phyloP scores from a whole-genome alignment of 2,888 invertebrate species.

The Cephus spinipes region DNA sequence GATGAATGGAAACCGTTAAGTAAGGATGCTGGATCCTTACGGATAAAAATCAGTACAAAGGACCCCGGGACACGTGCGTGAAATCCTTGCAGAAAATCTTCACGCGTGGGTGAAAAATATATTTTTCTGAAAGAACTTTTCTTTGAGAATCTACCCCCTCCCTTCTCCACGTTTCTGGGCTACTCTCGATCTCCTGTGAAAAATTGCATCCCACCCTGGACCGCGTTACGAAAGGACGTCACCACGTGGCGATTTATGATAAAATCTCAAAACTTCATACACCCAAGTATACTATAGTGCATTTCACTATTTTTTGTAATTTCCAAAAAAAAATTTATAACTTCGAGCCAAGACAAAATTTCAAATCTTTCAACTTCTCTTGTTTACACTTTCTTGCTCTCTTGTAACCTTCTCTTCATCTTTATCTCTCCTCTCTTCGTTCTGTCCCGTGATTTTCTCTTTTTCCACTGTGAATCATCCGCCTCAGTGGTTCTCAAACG shows the following conservation, averaged over 20 bases:
- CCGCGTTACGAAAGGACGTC: background rate
- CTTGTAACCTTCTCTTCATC: background rate
- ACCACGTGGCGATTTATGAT: background rate
- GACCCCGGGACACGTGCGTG: background rate
- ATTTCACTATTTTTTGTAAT: background rate
- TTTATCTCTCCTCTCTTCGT: slow-evolving; percentile 17
- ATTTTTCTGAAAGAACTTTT: background rate
- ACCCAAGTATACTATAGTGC: background rate
- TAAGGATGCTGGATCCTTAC: background rate
- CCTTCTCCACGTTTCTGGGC: background rate
- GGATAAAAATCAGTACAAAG: background rate
- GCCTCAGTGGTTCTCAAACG: slow-evolving; percentile 37
- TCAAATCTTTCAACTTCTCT: background rate
- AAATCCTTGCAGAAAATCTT: background rate
- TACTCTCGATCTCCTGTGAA: background rate
- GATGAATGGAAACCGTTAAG: background rate
- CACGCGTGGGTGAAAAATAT: background rate
- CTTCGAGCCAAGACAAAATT: background rate
- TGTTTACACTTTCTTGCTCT: background rate
- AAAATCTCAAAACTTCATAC: background rate
- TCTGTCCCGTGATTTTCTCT: slow-evolving; percentile 12
- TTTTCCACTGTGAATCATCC: slow-evolving; percentile 43
- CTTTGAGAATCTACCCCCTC: background rate
- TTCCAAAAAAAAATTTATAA: background rate
- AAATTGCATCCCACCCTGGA: background rate